These are phyloP conservation scores for Rotaria macrura DNA, from an alignment of 2,888 invertebrate genomes.

Conservation along the genomic window DNA sequence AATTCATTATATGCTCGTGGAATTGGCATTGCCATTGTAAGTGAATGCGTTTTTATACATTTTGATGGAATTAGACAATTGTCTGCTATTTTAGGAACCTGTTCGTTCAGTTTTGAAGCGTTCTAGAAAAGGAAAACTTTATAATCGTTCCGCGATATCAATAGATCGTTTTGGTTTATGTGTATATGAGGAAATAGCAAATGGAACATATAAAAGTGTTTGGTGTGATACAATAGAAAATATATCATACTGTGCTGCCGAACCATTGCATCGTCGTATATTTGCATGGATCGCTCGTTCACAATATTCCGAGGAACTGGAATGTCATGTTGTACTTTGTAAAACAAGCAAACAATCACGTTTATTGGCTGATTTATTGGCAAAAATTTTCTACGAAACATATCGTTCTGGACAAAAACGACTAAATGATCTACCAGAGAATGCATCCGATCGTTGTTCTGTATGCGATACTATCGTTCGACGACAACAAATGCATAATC, in stretches of 20 bases:
- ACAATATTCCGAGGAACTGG: background rate
- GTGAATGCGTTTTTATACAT: background rate
- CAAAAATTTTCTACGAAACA: background rate
- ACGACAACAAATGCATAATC: background rate
- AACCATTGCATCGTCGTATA: background rate
- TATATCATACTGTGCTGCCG: constrained; percentile 9
- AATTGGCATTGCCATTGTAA: background rate
- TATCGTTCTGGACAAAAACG: background rate
- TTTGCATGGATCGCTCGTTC: constrained; percentile 11
- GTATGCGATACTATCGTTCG: background rate
- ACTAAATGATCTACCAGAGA: background rate
- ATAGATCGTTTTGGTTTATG: constrained; percentile 8
- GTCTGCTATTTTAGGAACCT: background rate
- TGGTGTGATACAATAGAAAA: background rate
- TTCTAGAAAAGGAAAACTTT: background rate
- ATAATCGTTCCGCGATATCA: constrained; percentile 8
- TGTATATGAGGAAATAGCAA: constrained; percentile 1
- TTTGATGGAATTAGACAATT: background rate
- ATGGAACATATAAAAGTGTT: background rate
- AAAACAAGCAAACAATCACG: background rate
- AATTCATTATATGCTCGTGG: background rate
- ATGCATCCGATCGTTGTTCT: background rate
- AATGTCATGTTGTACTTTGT: background rate
- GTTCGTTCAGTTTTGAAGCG: background rate
- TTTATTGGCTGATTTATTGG: background rate